A percentile compares a stretch with the other conserved stretches of the same genome.
Evolutionary conservation across 1,140 invertebrate genomes (phyloP).

Genomic region (Phortica variegata): DNA sequence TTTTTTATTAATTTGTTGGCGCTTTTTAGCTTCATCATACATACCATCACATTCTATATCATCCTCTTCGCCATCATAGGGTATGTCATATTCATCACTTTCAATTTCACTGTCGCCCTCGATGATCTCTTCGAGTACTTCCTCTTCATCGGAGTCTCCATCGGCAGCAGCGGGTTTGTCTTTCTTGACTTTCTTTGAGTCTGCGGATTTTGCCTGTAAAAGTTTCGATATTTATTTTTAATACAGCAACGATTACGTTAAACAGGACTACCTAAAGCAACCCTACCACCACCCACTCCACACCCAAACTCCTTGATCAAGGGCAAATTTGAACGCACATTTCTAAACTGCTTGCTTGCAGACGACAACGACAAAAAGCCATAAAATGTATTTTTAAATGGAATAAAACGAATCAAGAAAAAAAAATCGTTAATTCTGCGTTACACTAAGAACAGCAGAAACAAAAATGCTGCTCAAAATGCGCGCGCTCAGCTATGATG

Average conservation of each 20-base stretch:
- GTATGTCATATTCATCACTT: conserved; percentile 54
- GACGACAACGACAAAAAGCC: no score
- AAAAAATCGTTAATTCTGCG: conserved; percentile 53
- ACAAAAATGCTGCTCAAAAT: conserved; percentile 42
- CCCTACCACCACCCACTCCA: conserved; percentile 37
- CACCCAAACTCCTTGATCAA: conserved; percentile 46
- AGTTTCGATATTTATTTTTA: conserved; percentile 5
- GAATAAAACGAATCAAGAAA: conserved; percentile 23
- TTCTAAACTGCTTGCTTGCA: background rate
- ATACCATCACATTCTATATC: conserved; percentile 54
- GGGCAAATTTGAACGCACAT: conserved; percentile 28
- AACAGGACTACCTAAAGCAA: conserved; percentile 2
- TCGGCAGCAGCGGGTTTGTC: conserved; percentile 37
- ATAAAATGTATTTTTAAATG: conserved; percentile 51
- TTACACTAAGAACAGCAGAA: conserved; percentile 5
- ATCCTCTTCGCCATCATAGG: conserved; percentile 54
- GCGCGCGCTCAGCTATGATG: conserved; percentile 41
- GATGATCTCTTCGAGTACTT: conserved; percentile 47
- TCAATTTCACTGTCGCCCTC: conserved; percentile 55
- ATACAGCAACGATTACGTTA: background rate
- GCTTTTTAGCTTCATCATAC: conserved; percentile 5
- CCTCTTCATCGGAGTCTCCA: conserved; percentile 50
- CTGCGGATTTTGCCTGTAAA: conserved; percentile 51
- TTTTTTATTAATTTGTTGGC: background rate
- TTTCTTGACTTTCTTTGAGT: conserved; percentile 57